Evolutionary conservation across 2,888 invertebrate species (phyloP).

Genomic region (Thalpophila matura): DNA sequence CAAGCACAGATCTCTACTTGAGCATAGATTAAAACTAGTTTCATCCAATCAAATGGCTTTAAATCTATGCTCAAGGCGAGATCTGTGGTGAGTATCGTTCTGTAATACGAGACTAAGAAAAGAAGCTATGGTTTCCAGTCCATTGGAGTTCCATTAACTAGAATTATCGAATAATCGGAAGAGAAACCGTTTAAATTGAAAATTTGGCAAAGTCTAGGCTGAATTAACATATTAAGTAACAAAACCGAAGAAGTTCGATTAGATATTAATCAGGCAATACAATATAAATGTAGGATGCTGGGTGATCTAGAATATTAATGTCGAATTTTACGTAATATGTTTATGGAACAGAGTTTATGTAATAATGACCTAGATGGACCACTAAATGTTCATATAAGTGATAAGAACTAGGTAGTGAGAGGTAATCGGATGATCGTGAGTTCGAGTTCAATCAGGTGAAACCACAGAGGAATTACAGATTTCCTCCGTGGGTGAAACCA

Average conservation of each 20-base stretch:
- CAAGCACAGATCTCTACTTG: too few relatives aligned
- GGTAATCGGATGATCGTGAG: constrained; percentile 18
- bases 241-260: not conserved
- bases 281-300: constrained; percentile 7
- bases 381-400: constrained; percentile 31
- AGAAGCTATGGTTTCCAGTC: not conserved
- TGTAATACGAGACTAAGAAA: too few relatives aligned
- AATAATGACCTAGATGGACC: constrained; percentile 34
- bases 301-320: constrained; percentile 31
- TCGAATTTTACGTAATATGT: constrained; percentile 41
- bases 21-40: too few relatives aligned
- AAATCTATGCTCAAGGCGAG: too few relatives aligned
- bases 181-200: not conserved
- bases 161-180: not conserved
- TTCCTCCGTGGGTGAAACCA: too few relatives aligned
- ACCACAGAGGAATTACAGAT: too few relatives aligned
- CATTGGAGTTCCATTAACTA: not conserved
- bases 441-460: constrained; percentile 8
- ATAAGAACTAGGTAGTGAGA: constrained; percentile 32
- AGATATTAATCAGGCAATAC: not conserved
- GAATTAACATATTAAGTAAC: not conserved
- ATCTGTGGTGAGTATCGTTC: too few relatives aligned
- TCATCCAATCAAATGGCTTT: too few relatives aligned
- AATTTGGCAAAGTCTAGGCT: not conserved
- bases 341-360: constrained; percentile 33